Conservation (phyloP, 2,888 invertebrate species). For the Phyllotreta cruciferae region DNA sequence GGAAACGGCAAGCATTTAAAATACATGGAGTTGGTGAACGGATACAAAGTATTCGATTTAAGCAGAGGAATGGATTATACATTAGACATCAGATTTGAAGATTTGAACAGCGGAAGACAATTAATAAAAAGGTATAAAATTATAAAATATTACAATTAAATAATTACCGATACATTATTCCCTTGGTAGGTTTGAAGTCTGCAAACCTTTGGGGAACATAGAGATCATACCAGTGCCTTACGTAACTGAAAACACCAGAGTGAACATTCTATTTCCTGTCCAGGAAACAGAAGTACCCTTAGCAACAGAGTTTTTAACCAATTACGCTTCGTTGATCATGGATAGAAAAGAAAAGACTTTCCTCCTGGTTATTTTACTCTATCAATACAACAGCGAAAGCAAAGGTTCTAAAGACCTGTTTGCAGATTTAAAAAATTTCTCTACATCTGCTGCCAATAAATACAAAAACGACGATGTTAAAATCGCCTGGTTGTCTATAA, state of each 20-base stretch:
- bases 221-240: slow-evolving; percentile 93
- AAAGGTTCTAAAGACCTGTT: slow-evolving; percentile 64
- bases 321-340: slow-evolving; percentile 69
- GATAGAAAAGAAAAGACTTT: slow-evolving; percentile 81
- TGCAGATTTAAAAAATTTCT: slow-evolving; percentile 67
- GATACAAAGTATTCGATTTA: slow-evolving; percentile 81
- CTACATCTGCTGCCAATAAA: slow-evolving; percentile 68
- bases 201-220: slow-evolving; percentile 84
- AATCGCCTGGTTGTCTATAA: slow-evolving; percentile 74
- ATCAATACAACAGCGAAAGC: slow-evolving; percentile 68
- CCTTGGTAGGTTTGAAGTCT: slow-evolving; percentile 73
- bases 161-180: slow-evolving; percentile 2
- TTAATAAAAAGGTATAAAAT: slow-evolving; percentile 63
- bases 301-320: slow-evolving; percentile 72
- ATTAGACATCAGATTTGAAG: slow-evolving; percentile 72
- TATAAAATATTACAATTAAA: neutral
- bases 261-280: slow-evolving; percentile 79
- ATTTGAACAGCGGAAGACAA: slow-evolving; percentile 59
- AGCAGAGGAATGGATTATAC: slow-evolving; percentile 86
- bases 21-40: slow-evolving; percentile 69
- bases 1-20: slow-evolving; percentile 64
- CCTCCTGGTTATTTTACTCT: slow-evolving; percentile 76
- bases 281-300: slow-evolving; percentile 65
- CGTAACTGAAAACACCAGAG: slow-evolving; percentile 90
- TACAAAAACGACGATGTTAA: slow-evolving; percentile 73